Conservation (phyloP, 2,888 invertebrate genomes). For the Cyclophora punctaria region DNA sequence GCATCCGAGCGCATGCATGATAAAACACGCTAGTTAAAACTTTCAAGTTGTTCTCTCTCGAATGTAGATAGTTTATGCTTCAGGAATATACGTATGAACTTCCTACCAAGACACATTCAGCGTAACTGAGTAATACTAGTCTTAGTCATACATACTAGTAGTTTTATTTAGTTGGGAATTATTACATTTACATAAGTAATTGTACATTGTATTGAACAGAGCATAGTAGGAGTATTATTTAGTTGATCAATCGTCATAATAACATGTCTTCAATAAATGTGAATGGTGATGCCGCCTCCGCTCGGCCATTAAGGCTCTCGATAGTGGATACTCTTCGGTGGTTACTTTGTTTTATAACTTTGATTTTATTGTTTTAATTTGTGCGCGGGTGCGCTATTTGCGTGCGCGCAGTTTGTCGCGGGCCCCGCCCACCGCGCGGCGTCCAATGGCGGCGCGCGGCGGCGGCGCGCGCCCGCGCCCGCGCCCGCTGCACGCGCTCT, state of each 20-base stretch:
- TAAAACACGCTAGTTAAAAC: conserved; percentile 19
- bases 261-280: conserved; percentile 48
- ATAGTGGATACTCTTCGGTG: conserved; percentile 63
- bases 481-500: conserved; percentile 22
- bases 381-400: conserved; percentile 73
- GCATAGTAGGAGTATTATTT: too few relatives aligned
- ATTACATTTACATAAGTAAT: too few relatives aligned
- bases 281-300: conserved; percentile 50
- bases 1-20: conserved; percentile 16
- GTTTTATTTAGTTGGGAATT: too few relatives aligned
- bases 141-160: too few relatives aligned
- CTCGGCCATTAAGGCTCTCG: conserved; percentile 67
- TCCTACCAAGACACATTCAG: conserved; percentile 4
- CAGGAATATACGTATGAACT: conserved; percentile 5
- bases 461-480: conserved; percentile 38
- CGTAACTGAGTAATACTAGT: conserved; percentile 1
- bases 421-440: conserved; percentile 55
- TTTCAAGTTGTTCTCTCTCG: conserved; percentile 10
- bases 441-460: conserved; percentile 58
- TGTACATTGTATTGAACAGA: conserved; percentile 2
- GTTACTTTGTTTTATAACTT: conserved; percentile 72
- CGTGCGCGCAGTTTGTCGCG: conserved; percentile 71
- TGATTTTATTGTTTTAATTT: conserved; percentile 75
- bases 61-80: conserved; percentile 8
- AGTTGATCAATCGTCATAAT: conserved; percentile 20